phyloP scores from a whole-genome alignment of 2,888 invertebrate species.

The Arrhopalites spinosus region DNA sequence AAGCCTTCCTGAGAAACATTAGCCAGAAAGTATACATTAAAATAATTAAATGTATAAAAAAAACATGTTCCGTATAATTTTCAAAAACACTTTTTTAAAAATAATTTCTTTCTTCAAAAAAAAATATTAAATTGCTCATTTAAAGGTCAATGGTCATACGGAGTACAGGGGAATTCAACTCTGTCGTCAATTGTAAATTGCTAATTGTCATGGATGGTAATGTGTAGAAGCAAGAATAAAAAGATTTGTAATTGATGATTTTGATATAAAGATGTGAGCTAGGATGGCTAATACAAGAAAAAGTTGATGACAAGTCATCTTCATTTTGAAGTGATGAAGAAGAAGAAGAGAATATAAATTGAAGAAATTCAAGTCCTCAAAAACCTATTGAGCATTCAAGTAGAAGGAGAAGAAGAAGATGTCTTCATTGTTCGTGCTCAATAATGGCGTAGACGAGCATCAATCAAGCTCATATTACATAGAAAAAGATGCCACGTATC shows the following conservation, averaged over 20 bases:
- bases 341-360: not conserved
- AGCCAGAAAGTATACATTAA: no score
- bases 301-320: not conserved
- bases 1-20: not conserved
- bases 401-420: not conserved
- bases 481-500: not conserved
- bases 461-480: conserved; percentile 1
- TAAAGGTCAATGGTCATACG: no score
- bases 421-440: conserved; percentile 13
- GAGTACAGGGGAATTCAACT: no score
- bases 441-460: not conserved
- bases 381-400: not conserved
- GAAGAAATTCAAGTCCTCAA: not conserved
- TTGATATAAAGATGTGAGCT: not conserved
- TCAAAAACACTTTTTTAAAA: no score
- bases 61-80: no score
- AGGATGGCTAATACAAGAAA: not conserved
- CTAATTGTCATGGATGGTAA: no score
- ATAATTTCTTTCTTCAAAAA: no score
- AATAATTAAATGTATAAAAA: no score
- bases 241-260: no score
- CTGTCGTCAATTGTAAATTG: no score
- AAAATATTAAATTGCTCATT: no score
- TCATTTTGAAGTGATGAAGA: not conserved
- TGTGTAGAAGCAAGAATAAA: no score